These are phyloP conservation scores for Hipparchia semele DNA, from an alignment of 2,888 invertebrate genomes.

Conservation along the genomic window DNA sequence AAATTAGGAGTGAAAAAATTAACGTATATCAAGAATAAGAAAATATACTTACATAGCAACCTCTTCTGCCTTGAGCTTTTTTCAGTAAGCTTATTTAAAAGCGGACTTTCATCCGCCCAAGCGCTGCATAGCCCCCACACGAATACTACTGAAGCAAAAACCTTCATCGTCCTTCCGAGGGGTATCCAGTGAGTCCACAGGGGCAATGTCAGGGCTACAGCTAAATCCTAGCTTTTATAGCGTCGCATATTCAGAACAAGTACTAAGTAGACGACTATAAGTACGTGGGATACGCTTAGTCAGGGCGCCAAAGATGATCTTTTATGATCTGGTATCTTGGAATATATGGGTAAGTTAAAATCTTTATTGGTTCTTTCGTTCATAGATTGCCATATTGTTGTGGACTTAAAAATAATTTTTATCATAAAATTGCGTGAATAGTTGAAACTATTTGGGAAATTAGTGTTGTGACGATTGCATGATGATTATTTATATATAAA, in stretches of 20 bases:
- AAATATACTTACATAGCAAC: slow-evolving; percentile 61
- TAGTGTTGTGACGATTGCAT: background rate
- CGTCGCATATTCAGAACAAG: slow-evolving; percentile 64
- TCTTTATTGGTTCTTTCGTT: slow-evolving; percentile 31
- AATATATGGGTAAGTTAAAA: slow-evolving; percentile 33
- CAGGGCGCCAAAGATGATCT: slow-evolving; percentile 66
- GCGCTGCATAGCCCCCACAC: slow-evolving; percentile 44
- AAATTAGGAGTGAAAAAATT: no score
- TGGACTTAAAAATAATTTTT: slow-evolving; percentile 5
- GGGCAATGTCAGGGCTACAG: slow-evolving; percentile 78
- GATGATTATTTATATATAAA: background rate
- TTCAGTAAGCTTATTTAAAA: slow-evolving; percentile 38
- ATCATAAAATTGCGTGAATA: slow-evolving; percentile 19
- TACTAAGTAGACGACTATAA: slow-evolving; percentile 59
- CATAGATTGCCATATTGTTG: slow-evolving; percentile 9
- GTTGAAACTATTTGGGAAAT: background rate
- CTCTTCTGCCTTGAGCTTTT: slow-evolving; percentile 56
- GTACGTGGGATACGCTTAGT: slow-evolving; percentile 76
- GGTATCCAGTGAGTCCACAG: slow-evolving; percentile 50
- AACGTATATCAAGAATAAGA: no score
- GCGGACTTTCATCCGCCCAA: slow-evolving; percentile 35
- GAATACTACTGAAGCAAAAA: slow-evolving; percentile 52
- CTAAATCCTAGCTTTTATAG: slow-evolving; percentile 76
- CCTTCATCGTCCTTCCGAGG: slow-evolving; percentile 56
- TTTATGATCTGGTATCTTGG: slow-evolving; percentile 62